Evolutionary conservation across 2,113 vertebrate species (phyloP).

Genomic region (Crotalus helleri): DNA sequence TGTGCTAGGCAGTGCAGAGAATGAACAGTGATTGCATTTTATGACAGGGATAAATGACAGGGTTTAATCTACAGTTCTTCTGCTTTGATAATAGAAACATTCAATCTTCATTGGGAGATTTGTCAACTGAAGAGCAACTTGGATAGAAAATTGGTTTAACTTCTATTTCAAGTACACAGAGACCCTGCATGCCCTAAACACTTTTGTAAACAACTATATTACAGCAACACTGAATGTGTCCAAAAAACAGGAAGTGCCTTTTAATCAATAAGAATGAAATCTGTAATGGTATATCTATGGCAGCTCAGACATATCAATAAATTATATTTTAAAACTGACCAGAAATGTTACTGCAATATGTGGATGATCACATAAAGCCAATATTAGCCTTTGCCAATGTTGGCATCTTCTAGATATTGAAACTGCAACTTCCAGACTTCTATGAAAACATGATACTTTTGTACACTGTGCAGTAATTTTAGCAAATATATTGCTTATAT

Average conservation of each 20-base stretch:
- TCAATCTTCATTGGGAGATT: conserved; percentile 60
- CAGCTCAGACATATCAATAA: conserved; percentile 38
- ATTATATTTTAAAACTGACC: conserved; percentile 39
- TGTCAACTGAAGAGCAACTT: conserved; percentile 49
- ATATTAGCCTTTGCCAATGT: not conserved
- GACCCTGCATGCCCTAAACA: conserved; percentile 24
- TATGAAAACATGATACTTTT: not conserved
- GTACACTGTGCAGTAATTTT: not conserved
- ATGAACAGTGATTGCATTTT: conserved; percentile 53
- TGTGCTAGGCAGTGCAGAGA: conserved; percentile 33
- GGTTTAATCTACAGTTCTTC: conserved; percentile 61
- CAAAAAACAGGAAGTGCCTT: conserved; percentile 55
- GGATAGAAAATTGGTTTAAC: conserved; percentile 52
- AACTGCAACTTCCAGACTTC: not conserved
- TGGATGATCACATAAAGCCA: not conserved
- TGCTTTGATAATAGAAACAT: conserved; percentile 54
- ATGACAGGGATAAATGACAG: conserved; percentile 61
- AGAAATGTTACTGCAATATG: conserved; percentile 19
- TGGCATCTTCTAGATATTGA: not conserved
- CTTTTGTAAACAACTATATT: conserved; percentile 52
- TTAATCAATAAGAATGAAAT: conserved; percentile 56
- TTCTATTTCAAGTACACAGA: conserved; percentile 40
- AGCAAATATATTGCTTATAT: not conserved
- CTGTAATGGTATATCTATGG: conserved; percentile 15
- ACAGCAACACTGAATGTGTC: conserved; percentile 42